Base-by-base conservation (phyloP, 2,113 vertebrate genomes). In the Lycaon pictus region DNA sequence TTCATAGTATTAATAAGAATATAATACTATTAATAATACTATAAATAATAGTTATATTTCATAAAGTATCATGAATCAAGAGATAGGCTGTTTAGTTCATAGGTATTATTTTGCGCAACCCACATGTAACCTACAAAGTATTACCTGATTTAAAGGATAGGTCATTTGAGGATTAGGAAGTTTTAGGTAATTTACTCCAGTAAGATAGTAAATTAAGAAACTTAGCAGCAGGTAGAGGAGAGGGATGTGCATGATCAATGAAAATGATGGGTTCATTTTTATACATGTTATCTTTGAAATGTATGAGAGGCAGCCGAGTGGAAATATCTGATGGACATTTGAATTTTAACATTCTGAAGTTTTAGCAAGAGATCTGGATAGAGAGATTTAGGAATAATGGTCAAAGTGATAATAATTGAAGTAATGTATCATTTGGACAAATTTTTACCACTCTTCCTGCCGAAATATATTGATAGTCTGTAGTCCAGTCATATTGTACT, bases 131-230 rank as follows among this genome's bases (percentile, higher is more conserved):
- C 43, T 84, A 16, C 22, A 60, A 25, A 86, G 15, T 90, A 55
- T 81, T 92, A 65, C 51, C 51, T 92, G 12, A 89, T 37, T 89
- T 95, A 62, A 95, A 96, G 86, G 72, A 13, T 72, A 72, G 48
- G 15, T 89, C 32, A 58, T 58, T 32, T 69, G 35, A 48, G 13
- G 51, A 58, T 89, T 92, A 89, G 88, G 23, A 86, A 89, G 4
- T 13, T 32, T 32, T 43, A 82, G 48, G 22, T 71, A 48, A 83
- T 85, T 90, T 55, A 71, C 12, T 37, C 82, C 55, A 76, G 35
- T 72, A 84, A 71, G 25, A 37, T 65, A 92, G 62, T 65, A 65
- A 62, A 71, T 71, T 27, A 86, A 56, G 76, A 90, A 60, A 22
- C 35, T 29, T 63, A 60, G n/a, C 29, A 48, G 43, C 23, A n/a